phyloP scores from a whole-genome alignment of 1,140 invertebrate genomes.

The Bombus ignitus region DNA sequence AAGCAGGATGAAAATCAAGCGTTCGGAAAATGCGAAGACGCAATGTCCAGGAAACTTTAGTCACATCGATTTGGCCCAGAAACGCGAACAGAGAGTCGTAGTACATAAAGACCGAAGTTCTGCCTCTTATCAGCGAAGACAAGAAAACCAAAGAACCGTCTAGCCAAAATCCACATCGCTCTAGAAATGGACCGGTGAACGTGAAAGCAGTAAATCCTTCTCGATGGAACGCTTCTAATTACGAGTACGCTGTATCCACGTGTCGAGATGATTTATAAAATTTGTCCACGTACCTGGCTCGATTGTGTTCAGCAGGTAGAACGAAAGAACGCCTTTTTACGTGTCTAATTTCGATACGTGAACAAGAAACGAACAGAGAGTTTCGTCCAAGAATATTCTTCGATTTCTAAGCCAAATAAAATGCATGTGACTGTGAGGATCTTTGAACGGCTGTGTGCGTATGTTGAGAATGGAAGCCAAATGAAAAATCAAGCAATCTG shows the following conservation, averaged over 20 bases:
- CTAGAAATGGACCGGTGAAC: neutral
- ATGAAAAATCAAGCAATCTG: no score
- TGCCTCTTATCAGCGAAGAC: neutral
- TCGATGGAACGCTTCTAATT: neutral
- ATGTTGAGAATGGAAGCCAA: no score
- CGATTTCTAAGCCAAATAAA: no score
- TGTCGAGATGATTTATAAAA: neutral
- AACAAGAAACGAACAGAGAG: no score
- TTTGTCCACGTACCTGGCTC: neutral
- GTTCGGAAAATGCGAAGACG: neutral
- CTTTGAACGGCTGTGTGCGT: accelerated
- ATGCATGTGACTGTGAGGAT: no score
- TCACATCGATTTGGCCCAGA: conserved; percentile 4
- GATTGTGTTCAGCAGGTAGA: neutral
- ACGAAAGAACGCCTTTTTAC: neutral
- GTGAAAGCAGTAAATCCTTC: neutral
- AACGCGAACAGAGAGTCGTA: neutral
- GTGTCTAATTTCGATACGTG: neutral
- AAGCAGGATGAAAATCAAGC: neutral
- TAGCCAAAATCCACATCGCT: neutral
- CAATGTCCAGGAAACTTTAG: neutral
- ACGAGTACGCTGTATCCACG: no score
- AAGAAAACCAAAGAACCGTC: neutral
- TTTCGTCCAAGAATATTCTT: no score
- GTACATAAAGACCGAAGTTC: conserved; percentile 46